These are phyloP conservation scores for Zosterops japonicus DNA, from an alignment of 2,113 vertebrate species.

Conservation along the genomic window DNA sequence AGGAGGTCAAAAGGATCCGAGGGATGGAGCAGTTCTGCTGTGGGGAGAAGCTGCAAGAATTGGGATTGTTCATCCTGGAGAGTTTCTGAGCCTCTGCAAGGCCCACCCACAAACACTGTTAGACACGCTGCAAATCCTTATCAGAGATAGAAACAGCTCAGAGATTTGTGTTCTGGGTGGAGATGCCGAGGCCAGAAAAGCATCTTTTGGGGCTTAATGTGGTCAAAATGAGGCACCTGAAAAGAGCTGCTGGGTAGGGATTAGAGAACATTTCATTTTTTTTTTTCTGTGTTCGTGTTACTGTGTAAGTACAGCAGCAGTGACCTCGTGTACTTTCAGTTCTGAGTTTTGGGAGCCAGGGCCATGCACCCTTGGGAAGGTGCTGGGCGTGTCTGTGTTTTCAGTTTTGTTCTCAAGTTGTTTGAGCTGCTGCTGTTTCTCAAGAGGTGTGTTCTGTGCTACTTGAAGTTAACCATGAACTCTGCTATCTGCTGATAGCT, in stretches of 20 bases:
- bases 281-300: neutral
- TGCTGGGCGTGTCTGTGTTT: neutral
- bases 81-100: neutral
- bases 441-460: conserved; percentile 31
- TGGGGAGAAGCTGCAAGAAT: neutral
- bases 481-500: conserved; percentile 46
- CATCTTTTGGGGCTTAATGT: neutral
- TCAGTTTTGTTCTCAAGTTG: neutral
- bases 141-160: neutral
- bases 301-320: neutral
- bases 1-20: neutral
- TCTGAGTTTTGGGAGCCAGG: neutral
- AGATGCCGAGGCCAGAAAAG: neutral
- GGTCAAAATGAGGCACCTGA: neutral
- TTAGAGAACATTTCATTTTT: neutral
- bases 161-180: neutral
- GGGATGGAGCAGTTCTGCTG: neutral
- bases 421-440: conserved; percentile 33
- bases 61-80: neutral
- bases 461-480: conserved; percentile 59
- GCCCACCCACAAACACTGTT: neutral
- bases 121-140: neutral
- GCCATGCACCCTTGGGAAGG: neutral
- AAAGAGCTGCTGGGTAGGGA: neutral
- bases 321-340: neutral